phyloP scores from a whole-genome alignment of 1,140 invertebrate species.

The Trichogramma pretiosum region DNA sequence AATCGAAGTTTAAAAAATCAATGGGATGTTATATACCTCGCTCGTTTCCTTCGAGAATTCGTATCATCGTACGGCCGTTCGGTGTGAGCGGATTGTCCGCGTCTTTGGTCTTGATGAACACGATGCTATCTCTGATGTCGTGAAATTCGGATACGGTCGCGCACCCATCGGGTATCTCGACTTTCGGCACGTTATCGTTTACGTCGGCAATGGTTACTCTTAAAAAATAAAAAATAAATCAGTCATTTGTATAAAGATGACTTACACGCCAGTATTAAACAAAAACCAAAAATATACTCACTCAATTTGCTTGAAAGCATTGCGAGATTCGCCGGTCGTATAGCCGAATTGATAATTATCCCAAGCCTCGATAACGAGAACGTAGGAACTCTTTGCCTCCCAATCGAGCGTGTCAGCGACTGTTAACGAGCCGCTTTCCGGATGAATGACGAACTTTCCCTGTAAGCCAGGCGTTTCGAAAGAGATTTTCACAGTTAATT shows the following conservation, averaged over 20 bases:
- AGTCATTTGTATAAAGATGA: background rate
- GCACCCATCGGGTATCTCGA: constrained; percentile 59
- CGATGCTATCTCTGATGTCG: constrained; percentile 66
- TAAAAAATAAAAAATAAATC: constrained; percentile 22
- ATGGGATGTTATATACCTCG: constrained; percentile 54
- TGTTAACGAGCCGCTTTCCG: constrained; percentile 71
- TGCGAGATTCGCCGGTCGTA: constrained; percentile 78
- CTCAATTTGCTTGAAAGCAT: constrained; percentile 86
- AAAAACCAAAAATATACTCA: constrained; percentile 41
- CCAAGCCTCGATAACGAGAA: constrained; percentile 84
- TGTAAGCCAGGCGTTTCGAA: too few species aligned
- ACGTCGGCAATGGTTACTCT: constrained; percentile 67
- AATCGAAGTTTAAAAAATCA: background rate
- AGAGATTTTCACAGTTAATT: too few species aligned
- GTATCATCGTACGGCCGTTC: constrained; percentile 70
- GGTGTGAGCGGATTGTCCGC: constrained; percentile 69
- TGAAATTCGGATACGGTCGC: constrained; percentile 81
- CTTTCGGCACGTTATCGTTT: constrained; percentile 73
- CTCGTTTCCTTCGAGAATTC: constrained; percentile 67
- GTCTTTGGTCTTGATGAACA: constrained; percentile 67
- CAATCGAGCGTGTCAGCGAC: constrained; percentile 75
- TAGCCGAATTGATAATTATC: constrained; percentile 92
- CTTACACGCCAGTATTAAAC: background rate
- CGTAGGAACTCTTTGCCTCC: constrained; percentile 66
- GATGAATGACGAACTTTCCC: constrained; percentile 78